Evolutionary conservation across 2,888 invertebrate genomes (phyloP).

Genomic region (Margaritifera margaritifera): DNA sequence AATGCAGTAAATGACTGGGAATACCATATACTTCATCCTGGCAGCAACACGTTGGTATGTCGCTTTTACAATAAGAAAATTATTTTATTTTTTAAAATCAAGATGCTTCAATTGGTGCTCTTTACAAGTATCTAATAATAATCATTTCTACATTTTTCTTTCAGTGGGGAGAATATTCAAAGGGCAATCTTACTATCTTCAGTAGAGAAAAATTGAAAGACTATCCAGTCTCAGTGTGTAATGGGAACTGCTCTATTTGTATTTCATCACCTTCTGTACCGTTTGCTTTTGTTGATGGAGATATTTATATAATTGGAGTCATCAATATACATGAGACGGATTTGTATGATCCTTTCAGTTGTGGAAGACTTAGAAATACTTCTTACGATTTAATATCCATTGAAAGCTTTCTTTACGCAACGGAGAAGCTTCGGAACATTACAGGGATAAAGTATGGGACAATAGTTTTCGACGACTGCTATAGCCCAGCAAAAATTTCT

Average conservation of each 20-base stretch:
- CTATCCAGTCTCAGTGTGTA: constrained; percentile 44
- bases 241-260: constrained; percentile 45
- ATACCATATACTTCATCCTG: too few species aligned
- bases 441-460: constrained; percentile 60
- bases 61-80: too few species aligned
- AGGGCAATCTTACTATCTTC: background rate
- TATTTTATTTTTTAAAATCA: too few species aligned
- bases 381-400: constrained; percentile 53
- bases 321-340: constrained; percentile 55
- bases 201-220: background rate
- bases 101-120: too few species aligned
- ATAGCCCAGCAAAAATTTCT: constrained; percentile 46
- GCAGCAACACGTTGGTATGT: too few species aligned
- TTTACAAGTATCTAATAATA: too few species aligned
- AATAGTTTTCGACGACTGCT: constrained; percentile 63
- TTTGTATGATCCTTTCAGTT: constrained; percentile 43
- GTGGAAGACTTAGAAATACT: constrained; percentile 47
- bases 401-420: constrained; percentile 56
- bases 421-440: constrained; percentile 30
- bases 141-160: constrained; percentile 13
- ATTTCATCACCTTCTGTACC: constrained; percentile 34
- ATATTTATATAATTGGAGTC: constrained; percentile 57
- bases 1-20: too few species aligned
- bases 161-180: constrained; percentile 39
- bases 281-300: constrained; percentile 47